phyloP scores from a whole-genome alignment of 2,888 invertebrate species.

The Drosophila sordidapex region DNA sequence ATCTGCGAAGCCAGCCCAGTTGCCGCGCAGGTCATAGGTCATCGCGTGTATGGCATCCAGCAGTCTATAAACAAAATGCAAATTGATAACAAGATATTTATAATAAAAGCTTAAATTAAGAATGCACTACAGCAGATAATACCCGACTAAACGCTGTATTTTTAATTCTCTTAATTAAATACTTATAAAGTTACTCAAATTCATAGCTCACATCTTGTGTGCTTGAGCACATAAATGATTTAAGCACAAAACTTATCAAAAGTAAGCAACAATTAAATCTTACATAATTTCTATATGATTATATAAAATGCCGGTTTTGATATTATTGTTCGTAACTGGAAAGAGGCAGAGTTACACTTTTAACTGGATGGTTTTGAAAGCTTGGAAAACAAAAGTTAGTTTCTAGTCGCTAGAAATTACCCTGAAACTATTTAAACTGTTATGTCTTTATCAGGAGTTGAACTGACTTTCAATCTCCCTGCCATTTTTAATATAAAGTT shows the following conservation, averaged over 20 bases:
- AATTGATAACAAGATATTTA: background rate
- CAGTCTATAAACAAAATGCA: slow-evolving; percentile 86
- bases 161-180: background rate
- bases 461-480: background rate
- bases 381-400: background rate
- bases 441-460: background rate
- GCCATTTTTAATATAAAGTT: background rate
- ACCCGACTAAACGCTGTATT: background rate
- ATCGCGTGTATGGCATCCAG: slow-evolving; percentile 94
- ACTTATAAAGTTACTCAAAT: background rate
- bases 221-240: background rate
- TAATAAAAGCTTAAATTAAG: background rate
- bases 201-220: too few species aligned
- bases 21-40: slow-evolving; percentile 94
- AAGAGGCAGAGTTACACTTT: background rate
- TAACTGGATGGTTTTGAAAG: background rate
- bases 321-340: background rate
- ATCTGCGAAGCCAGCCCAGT: slow-evolving; percentile 96
- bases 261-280: background rate
- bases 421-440: background rate
- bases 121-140: background rate
- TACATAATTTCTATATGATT: background rate
- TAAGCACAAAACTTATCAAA: background rate
- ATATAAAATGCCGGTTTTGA: background rate
- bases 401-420: background rate